A percentile compares a stretch with the other conserved stretches of the same genome.
Conservation (phyloP, 2,888 invertebrate species). For the Cheiracanthium punctorium region DNA sequence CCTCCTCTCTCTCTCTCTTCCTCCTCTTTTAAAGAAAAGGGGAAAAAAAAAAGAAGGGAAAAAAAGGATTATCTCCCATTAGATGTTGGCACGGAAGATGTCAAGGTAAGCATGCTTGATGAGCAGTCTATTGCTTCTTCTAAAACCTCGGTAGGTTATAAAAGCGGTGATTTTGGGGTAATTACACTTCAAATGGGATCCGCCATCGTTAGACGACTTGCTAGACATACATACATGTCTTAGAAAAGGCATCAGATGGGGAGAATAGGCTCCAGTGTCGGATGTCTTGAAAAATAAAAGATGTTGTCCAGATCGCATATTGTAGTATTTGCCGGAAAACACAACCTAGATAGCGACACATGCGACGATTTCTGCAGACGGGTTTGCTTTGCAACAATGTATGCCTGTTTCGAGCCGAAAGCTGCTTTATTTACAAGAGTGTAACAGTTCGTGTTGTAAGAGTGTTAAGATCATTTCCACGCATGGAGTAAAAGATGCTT, state of each 20-base stretch:
- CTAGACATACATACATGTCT: background rate
- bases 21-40: too few species aligned
- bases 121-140: background rate
- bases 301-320: background rate
- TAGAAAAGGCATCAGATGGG: conserved; percentile 1
- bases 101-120: conserved; percentile 36
- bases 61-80: conserved; percentile 27
- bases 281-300: background rate
- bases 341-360: background rate
- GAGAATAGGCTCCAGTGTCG: background rate
- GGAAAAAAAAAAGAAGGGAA: too few species aligned
- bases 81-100: conserved; percentile 23
- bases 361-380: too few species aligned
- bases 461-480: too few species aligned
- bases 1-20: conserved; percentile 4
- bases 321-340: background rate
- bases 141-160: background rate
- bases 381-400: too few species aligned
- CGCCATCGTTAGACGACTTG: background rate
- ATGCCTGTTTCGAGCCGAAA: too few species aligned
- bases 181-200: background rate
- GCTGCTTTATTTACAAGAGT: too few species aligned
- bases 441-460: too few species aligned
- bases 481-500: too few species aligned
- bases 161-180: background rate